Evolutionary conservation across 2,888 invertebrate species (phyloP).

Genomic region (Acrobasis consociella): DNA sequence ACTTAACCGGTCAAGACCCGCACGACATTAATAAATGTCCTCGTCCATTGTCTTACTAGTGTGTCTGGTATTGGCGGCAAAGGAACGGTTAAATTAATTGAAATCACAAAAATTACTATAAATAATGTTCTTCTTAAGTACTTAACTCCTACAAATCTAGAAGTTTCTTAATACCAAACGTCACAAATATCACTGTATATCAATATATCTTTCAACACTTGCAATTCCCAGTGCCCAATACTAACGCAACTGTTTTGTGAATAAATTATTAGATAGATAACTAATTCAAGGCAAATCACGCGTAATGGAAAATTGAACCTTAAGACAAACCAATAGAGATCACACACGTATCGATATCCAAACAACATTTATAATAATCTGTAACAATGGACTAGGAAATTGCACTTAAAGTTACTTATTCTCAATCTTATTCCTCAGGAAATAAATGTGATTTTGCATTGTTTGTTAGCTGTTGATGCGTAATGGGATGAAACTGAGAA

Average conservation of each 20-base stretch:
- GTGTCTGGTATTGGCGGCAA: too few relatives aligned
- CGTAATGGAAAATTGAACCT: not conserved
- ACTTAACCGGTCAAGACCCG: too few relatives aligned
- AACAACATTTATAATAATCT: not conserved
- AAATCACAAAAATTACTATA: too few relatives aligned
- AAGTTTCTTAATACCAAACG: too few relatives aligned
- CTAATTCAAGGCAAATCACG: not conserved
- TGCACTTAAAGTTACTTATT: not conserved
- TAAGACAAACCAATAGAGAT: not conserved
- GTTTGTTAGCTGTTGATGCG: not conserved
- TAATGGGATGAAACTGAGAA: constrained; percentile 5
- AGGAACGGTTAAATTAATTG: too few relatives aligned
- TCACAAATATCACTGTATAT: not conserved
- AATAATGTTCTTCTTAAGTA: too few relatives aligned
- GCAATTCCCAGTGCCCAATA: not conserved
- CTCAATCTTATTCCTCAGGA: not conserved
- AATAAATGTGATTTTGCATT: constrained; percentile 3
- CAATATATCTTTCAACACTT: constrained; percentile 6
- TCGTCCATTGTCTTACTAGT: too few relatives aligned
- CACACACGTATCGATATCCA: constrained; percentile 2
- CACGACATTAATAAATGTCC: too few relatives aligned
- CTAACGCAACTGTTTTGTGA: not conserved
- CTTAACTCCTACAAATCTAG: too few relatives aligned
- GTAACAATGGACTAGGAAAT: constrained; percentile 1
- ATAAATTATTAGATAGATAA: constrained; percentile 16